Evolutionary conservation across 2,113 vertebrate genomes (phyloP), one percentile per base, ranked within the genome.

Genomic region (Malurus alboscapulatus): DNA sequence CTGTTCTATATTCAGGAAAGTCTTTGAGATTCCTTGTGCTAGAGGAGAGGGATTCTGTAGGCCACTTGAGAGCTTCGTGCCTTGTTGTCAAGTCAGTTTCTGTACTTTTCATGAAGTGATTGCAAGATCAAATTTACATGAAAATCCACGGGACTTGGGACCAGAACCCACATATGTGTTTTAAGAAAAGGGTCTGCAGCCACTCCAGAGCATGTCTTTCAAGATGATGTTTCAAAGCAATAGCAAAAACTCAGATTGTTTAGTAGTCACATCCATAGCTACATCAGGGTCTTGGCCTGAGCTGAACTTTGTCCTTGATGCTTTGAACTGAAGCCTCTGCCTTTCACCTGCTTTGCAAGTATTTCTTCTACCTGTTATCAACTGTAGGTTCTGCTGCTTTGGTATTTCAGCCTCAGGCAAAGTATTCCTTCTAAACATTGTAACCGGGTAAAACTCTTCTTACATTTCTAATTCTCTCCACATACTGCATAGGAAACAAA

Each of bases 101-200:
- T 17, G 14, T 21, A 29, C 3, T 66, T 67, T 44, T 78, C 20
- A 61, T 34, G 7, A 61, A 69, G 13, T 6, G 3, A 4, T 12
- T 50, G 4, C 9, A 59, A 68, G 38, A 42, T 12, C 78, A 88
- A 81, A 66, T 44, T 51, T 53, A 22, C 29, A 32, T 29, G 30
- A 66, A 71, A 57, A 83, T 14, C 26, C 20, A 12, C 44, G 27
- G 71, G 14, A 38, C 12, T 10, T 67, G 36, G 51, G 63, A 72
- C 25, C 3, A 30, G 25, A 72, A 36, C 1, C 0, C n/a, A n/a
- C 2, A 1, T 1, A 7, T 14, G 3, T 14, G 6, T 45, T 90
- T 30, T 10, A 72, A 17, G 40, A 72, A 48, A 50, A 72, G 2
- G 3, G 8, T 58, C n/a, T 76, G 30, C 25, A 72, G 21, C 7